Evolutionary conservation across 2,888 invertebrate species (phyloP).

Genomic region (Diadromus collaris): DNA sequence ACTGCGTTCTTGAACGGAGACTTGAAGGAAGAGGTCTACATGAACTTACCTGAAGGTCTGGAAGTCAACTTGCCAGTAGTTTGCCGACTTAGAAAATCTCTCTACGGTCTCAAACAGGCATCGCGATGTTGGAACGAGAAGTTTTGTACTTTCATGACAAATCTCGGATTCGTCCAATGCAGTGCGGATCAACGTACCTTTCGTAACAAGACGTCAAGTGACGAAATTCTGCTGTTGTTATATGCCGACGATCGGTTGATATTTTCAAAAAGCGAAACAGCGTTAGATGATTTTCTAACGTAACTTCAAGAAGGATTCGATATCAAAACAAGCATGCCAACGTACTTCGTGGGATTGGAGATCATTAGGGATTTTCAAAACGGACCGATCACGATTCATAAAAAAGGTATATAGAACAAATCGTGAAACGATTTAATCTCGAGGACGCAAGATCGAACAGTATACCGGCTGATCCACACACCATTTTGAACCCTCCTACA

Average conservation of each 20-base stretch:
- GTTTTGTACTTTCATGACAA: background rate
- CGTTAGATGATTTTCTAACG: conserved; percentile 21
- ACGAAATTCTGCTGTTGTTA: background rate
- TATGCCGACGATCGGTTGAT: conserved; percentile 54
- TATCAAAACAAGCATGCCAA: conserved; percentile 19
- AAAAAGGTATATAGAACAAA: conserved; percentile 40
- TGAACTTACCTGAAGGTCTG: background rate
- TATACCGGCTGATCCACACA: conserved; percentile 43
- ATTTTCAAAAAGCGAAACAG: conserved; percentile 31
- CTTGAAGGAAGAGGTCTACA: background rate
- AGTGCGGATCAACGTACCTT: background rate
- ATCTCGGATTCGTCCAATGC: background rate
- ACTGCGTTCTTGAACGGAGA: conserved; percentile 45
- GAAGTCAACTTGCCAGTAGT: background rate
- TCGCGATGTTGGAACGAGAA: background rate
- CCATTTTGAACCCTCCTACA: conserved; percentile 3
- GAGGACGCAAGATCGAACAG: conserved; percentile 38
- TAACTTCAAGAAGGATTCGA: conserved; percentile 37
- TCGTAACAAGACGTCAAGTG: background rate
- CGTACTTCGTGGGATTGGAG: conserved; percentile 55
- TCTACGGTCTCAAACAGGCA: conserved; percentile 5
- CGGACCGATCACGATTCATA: conserved; percentile 45
- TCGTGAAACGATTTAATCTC: conserved; percentile 53
- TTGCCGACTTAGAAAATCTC: background rate
- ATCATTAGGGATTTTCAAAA: conserved; percentile 17